Evolutionary conservation across 2,888 invertebrate genomes (phyloP), one percentile per base, ranked within the genome.

Genomic region (Caenorhabditis uteleia): DNA sequence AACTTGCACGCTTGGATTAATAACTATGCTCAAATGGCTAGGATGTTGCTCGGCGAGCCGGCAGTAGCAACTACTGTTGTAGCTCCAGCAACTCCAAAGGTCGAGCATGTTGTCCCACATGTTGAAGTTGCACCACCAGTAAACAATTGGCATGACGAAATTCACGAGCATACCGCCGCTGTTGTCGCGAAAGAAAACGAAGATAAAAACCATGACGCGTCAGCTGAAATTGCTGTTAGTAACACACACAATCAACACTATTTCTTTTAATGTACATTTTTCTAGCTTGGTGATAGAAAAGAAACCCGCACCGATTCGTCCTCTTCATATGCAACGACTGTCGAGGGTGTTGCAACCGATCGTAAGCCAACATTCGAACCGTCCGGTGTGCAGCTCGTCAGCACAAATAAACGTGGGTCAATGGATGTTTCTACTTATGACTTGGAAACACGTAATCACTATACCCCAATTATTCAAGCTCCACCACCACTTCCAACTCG

Each of bases 1-100:
- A 70, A 73, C 46, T 62, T 73, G 20, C 49, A 60, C 7, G 48
- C 59, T 10, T 73, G 73, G 75, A 68, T 75, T 26, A 38, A 64
- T 5, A n/a, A n/a, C n/a, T n/a, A 36, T 0, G 36, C 44, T 21
- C 21, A 40, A 26, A n/a, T 43, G 3, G 21, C 33, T 20, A 18
- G 25, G 16, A 36, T 51, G 31, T 45, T 36, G 0, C 45, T 43
- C n/a, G 60, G 45, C 2, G 50, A 42, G 12, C 27, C n/a, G 2
- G 42, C 45, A 10, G 46, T 31, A 36, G 33, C 18, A 26, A 18
- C 10, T 18, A 39, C 27, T 25, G 49, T 31, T 3, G 16, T 18
- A 31, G 4, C 5, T 16, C 42, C 3, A 42, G 42, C 21, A 12
- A 25, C 7, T 18, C 5, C 36, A 36, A 18, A 18, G 16, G 6